Evolutionary conservation across 2,888 invertebrate genomes (phyloP), one percentile per base, ranked within the genome.

Genomic region (Dryadula phaetusa): DNA sequence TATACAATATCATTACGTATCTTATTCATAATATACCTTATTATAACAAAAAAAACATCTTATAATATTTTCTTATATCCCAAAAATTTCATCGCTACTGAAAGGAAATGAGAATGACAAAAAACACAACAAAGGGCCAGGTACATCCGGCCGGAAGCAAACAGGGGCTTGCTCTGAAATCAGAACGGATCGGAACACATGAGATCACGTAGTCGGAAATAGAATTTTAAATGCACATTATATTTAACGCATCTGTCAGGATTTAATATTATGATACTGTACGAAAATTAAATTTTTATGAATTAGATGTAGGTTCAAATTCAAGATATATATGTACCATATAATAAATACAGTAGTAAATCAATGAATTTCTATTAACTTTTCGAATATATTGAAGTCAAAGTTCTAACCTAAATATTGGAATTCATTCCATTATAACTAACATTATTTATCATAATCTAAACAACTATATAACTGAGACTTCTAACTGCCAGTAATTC

Each of bases 151-250:
- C 72, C 73, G 61, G 65, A 68, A 67, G 70, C 65, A 72, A 73
- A 75, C 72, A 72, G 64, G 56, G 63, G 70, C 75, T 76, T 71
- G 76, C 76, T 72, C 56, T 61, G 67, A 62, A 67, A 69, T 66
- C 73, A 77, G 75, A 77, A 76, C 86, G 83, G 84, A 80, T 83
- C 84, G 85, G 84, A 89, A 86, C 81, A 82, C 80, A 81, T 80
- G 81, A 80, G 86, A 87, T 86, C 88, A 84, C 85, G 85, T 82
- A 68, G 76, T 69, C 82, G 87, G 88, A 88, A 90, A 90, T 89
- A 86, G 89, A 89, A 89, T 90, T 90, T 90, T 89, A 89, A 90
- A 90, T 88, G 76, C 82, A 82, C 83, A 81, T 84, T 83, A 85
- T 84, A 80, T 81, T 84, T 85, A 83, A 67, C 63, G 63, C 63